These are phyloP conservation scores for Cosmia trapezina DNA, from an alignment of 2,888 invertebrate species.

Conservation along the genomic window DNA sequence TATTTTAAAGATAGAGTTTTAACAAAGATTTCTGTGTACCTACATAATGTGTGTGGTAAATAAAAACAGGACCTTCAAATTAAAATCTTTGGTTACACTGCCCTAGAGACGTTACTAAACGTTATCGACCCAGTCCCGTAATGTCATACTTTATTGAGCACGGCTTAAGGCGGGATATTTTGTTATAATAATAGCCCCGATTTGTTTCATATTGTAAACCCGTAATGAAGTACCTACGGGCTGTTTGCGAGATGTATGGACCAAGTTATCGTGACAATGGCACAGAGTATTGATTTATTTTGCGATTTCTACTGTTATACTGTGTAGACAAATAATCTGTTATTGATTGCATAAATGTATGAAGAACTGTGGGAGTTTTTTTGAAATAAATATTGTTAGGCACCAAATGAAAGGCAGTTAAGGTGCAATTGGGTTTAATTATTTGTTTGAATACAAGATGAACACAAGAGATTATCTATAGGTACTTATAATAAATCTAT, in stretches of 20 bases:
- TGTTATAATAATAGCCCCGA: slow-evolving; percentile 60
- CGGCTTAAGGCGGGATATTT: slow-evolving; percentile 62
- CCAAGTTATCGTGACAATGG: slow-evolving; percentile 20
- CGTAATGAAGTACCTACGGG: slow-evolving; percentile 51
- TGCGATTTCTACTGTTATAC: background rate
- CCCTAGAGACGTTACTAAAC: slow-evolving; percentile 32
- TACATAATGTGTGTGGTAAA: too few species aligned
- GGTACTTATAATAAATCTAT: too few species aligned
- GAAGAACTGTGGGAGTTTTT: background rate
- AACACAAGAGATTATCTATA: too few species aligned
- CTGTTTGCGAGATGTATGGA: slow-evolving; percentile 34
- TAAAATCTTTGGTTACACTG: slow-evolving; percentile 48
- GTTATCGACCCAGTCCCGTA: slow-evolving; percentile 57
- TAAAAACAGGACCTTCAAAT: too few species aligned
- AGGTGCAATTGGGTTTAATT: too few species aligned
- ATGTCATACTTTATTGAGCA: slow-evolving; percentile 65
- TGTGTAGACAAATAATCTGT: background rate
- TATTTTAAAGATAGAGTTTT: too few species aligned
- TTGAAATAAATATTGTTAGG: too few species aligned
- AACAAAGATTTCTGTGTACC: too few species aligned
- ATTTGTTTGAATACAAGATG: too few species aligned
- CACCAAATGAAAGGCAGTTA: too few species aligned
- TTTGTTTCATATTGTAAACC: slow-evolving; percentile 61
- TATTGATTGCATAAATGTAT: background rate
- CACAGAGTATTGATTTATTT: slow-evolving; percentile 22